Base-by-base conservation (phyloP, 2,113 vertebrate species). In the Halcyon malimbica region DNA sequence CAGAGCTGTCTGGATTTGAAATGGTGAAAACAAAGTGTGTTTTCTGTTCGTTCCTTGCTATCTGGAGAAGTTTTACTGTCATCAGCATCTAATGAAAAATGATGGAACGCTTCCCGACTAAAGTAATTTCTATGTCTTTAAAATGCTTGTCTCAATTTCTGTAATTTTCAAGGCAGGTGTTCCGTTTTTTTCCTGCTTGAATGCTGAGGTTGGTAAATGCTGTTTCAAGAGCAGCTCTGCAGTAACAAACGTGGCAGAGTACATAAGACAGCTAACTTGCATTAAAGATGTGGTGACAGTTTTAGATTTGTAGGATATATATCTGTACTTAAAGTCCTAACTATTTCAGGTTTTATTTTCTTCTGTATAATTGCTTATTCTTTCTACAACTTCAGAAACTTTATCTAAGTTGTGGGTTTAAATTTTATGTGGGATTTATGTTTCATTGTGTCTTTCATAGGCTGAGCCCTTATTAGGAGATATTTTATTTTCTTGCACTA, bases 281-380 rank as follows among this genome's bases (percentile, higher is more conserved):
- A 0, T 50, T 59, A 25, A n/a, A 33, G 68, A 11, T 8, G 1
- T 0, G 4, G 1, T 16, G 44, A 5, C 9, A 6, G 1, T 5
- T 44, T 19, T 3, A 26, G 28, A 11, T 19, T 42, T 51, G 26
- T 18, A 23, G 37, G 18, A 1, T 56, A 0, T 4, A 0, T 21
- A 1, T 26, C 0, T 25, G 3, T 8, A 14, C 3, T 35, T 41
- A 4, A 39, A 68, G 12, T 2, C 3, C 1, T 67, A 2, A 0
- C 12, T 59, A 0, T 48, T 75, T n/a, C 13, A 19, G 0, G 2
- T 15, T 4, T 17, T 23, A 5, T 54, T 71, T 60, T 50, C 10
- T 64, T 75, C 4, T 54, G 39, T 74, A 44, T 11, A 35, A 12
- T 16, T 51, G 16, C 5, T 46, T 60, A 8, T 33, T 53, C 11